A percentile compares a stretch with the other conserved stretches of the same genome.
phyloP scores from a whole-genome alignment of 35 echinoderm and acorn worm genomes.

The Apostichopus japonicus region DNA sequence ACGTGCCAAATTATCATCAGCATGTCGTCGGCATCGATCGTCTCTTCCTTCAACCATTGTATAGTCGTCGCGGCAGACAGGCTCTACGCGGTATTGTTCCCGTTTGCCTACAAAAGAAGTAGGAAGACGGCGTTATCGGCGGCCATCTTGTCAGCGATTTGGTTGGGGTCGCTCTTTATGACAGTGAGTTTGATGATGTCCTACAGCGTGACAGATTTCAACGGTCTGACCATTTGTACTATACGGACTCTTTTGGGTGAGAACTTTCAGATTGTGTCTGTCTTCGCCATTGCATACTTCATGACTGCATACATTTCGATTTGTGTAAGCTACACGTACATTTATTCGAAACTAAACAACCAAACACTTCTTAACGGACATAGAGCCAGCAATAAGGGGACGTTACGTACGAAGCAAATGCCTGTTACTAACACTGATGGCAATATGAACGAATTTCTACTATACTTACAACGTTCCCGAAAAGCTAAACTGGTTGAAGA shows the following conservation, averaged over 20 bases:
- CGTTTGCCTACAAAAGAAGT: neutral
- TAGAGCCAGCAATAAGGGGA: neutral
- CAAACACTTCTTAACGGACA: neutral
- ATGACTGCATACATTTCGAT: neutral
- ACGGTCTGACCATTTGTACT: neutral
- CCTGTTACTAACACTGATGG: neutral
- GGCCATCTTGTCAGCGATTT: neutral
- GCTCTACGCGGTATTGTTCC: constrained; percentile 12
- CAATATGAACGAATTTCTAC: no score
- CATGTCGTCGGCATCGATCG: neutral
- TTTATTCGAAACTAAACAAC: neutral
- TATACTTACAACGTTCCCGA: no score
- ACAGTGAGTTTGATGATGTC: neutral
- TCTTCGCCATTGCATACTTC: neutral
- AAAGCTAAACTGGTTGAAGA: neutral
- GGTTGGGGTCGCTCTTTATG: neutral
- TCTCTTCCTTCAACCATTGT: neutral
- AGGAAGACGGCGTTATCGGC: neutral
- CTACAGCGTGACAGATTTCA: neutral
- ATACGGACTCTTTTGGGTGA: neutral
- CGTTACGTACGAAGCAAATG: neutral
- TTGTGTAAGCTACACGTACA: neutral
- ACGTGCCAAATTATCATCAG: neutral
- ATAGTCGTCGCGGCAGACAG: neutral
- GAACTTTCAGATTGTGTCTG: neutral